Conservation (phyloP, 2,888 invertebrate genomes). For the Sepioteuthis lessoniana region DNA sequence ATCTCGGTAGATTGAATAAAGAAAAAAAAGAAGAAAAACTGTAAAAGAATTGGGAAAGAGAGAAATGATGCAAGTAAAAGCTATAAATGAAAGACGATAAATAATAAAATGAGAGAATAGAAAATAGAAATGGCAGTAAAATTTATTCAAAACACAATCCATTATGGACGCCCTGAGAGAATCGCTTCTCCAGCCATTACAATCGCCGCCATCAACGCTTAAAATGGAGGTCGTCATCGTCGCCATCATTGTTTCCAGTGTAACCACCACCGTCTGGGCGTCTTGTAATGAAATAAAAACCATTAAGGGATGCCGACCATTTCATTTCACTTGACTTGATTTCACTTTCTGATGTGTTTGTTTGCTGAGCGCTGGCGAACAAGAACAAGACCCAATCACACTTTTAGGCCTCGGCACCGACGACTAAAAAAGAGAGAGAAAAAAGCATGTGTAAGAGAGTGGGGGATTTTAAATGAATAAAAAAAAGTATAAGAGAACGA, state of each 20-base stretch:
- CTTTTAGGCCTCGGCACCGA: neutral
- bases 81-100: neutral
- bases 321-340: neutral
- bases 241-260: neutral
- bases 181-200: neutral
- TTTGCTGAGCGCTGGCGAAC: neutral
- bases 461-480: too few relatives aligned
- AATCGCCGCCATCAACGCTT: neutral
- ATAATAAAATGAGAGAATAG: neutral
- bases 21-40: neutral
- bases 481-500: too few relatives aligned
- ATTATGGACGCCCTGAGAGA: neutral
- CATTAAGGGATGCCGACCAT: neutral
- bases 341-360: neutral
- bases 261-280: neutral
- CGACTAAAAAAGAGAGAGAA: neutral
- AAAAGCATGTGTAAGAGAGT: neutral
- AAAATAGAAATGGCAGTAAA: neutral
- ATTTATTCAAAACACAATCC: conserved; percentile 17
- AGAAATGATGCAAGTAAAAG: neutral
- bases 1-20: neutral
- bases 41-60: neutral
- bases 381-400: neutral
- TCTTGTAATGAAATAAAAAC: conserved; percentile 3
- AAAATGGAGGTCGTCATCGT: neutral